phyloP scores from a whole-genome alignment of 2,888 invertebrate species.

The Ophioninae sp. region DNA sequence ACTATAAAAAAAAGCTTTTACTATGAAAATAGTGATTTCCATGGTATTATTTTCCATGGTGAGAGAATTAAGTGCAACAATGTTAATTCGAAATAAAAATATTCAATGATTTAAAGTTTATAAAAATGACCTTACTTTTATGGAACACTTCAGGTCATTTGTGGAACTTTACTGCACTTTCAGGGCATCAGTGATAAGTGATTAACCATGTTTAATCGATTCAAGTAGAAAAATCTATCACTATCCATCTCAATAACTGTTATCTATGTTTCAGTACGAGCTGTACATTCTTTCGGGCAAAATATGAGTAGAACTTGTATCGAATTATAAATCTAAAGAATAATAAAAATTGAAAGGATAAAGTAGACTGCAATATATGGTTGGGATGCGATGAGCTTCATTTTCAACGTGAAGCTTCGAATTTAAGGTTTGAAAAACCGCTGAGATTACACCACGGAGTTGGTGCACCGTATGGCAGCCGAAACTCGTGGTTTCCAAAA shows the following conservation, averaged over 20 bases:
- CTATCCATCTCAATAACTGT: not conserved
- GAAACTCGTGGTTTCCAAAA: constrained; percentile 2
- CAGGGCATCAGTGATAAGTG: not conserved
- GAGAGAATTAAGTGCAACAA: not conserved
- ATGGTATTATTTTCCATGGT: not conserved
- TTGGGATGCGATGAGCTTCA: not conserved
- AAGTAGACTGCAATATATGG: not conserved
- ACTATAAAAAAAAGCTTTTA: not conserved
- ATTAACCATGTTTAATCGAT: not conserved
- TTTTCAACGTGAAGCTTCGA: constrained; percentile 59
- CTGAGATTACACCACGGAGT: not conserved
- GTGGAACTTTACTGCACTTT: not conserved
- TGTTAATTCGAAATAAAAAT: not conserved
- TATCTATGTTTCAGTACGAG: not conserved
- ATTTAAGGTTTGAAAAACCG: not conserved
- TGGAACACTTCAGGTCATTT: not conserved
- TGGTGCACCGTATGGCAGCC: not conserved
- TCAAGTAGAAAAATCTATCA: not conserved
- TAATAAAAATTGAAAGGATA: not conserved
- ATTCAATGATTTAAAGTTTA: not conserved
- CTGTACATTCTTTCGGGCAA: not conserved
- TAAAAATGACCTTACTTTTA: not conserved
- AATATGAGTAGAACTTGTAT: not conserved
- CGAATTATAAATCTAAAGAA: not conserved
- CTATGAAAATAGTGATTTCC: not conserved